Percentiles rank a stretch among this genome's conserved stretches.
Conservation (phyloP, 1,140 invertebrate species). For the Drosophila saltans region DNA sequence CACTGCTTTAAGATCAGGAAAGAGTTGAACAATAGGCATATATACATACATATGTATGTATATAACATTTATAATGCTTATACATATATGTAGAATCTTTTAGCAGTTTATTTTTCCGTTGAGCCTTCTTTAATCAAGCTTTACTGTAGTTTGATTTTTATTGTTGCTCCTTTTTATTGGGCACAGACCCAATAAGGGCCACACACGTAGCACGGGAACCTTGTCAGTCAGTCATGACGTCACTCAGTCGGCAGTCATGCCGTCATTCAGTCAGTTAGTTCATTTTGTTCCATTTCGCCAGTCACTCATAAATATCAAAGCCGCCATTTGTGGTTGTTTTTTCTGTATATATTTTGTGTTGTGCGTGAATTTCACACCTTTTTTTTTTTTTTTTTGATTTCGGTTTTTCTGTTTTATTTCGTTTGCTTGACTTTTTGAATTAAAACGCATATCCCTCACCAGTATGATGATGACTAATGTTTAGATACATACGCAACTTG, state of each 20-base stretch:
- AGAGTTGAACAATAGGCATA: no score
- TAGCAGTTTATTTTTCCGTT: not conserved
- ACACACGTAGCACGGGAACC: constrained; percentile 49
- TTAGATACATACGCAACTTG: not conserved
- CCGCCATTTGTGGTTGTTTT: constrained; percentile 33
- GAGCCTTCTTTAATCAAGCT: not conserved
- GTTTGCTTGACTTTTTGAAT: constrained; percentile 43
- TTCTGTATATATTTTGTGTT: constrained; percentile 28
- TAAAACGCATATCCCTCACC: constrained; percentile 41
- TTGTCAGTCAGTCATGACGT: constrained; percentile 24
- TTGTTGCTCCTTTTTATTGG: not conserved
- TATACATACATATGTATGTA: no score
- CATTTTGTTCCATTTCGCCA: constrained; percentile 37
- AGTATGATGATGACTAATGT: constrained; percentile 60
- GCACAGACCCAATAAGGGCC: constrained; percentile 28
- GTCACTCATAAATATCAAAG: constrained; percentile 67
- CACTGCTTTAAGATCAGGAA: no score
- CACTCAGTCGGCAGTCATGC: constrained; percentile 38
- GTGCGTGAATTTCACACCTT: constrained; percentile 30
- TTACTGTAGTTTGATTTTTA: constrained; percentile 25
- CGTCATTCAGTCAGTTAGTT: constrained; percentile 34
- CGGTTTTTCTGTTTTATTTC: constrained; percentile 31
- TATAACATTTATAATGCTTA: no score
- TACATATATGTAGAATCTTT: no score
- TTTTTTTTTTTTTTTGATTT: constrained; percentile 19